Evolutionary conservation across 1,140 invertebrate species (phyloP), one percentile per base, ranked within the genome.

Genomic region (Littorina saxatilis): DNA sequence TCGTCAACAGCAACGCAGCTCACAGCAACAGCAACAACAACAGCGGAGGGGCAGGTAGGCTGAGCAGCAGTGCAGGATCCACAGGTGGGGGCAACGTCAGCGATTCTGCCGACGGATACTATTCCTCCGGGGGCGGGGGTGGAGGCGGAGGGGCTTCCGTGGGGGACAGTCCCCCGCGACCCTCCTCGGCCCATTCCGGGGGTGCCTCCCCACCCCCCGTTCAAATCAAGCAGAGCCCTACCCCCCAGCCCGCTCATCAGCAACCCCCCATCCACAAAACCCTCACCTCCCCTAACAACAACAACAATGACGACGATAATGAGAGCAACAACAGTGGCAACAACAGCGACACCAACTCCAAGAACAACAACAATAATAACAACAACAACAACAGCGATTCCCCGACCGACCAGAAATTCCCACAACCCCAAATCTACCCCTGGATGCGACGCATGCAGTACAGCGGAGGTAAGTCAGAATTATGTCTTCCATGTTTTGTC

Each of bases 361-460:
- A 82, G 81, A 83, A 79, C 52, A 82, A 79, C 80, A 87, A 83
- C 85, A 82, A 83, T 47, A 86, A 87, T 73, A 88, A 81, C 82
- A 83, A 81, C 63, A 88, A 84, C 81, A 88, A 82, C 82, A 83
- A 76, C 80, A 83, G 37, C 55, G 66, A 73, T 79, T 63, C 29
- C 37, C 29, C 70, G 27, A 68, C 83, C 23, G 79, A 79, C 13
- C 70, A 68, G 37, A 78, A 81, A 27, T 89, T 86, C 73, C 81
- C 87, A 27, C 82, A 87, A 20, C 89, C 89, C 4, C 90, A 90
- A 35, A 91, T 91, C 63, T 91, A 91, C 79, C 90, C 90, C 13
- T 91, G 90, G 90, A 91, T 91, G 89, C 84, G 90, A 32, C 70
- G 90, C 78, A 91, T 91, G 90, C 90, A 91, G 80, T 91, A 91